A percentile compares a stretch with the other conserved stretches of the same genome.
Conservation (phyloP, 2,888 invertebrate genomes). For the Argyresthia albistria region DNA sequence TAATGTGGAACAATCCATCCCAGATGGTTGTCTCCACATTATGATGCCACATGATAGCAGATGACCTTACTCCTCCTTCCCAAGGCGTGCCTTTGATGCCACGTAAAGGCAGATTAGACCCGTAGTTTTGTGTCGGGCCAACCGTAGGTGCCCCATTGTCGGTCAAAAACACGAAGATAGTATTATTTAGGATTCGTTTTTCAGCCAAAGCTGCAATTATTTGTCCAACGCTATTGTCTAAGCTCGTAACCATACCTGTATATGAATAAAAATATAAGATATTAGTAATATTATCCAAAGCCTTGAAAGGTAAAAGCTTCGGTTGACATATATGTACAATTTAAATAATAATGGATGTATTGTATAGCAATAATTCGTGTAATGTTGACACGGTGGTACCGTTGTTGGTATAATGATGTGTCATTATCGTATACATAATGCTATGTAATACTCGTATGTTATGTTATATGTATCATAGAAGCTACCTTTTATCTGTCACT, state of each 20-base stretch:
- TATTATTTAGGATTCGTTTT: slow-evolving; percentile 79
- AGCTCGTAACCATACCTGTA: slow-evolving; percentile 73
- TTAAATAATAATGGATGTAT: too few relatives aligned
- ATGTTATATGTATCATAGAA: too few relatives aligned
- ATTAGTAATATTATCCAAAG: too few relatives aligned
- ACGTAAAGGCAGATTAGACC: slow-evolving; percentile 80
- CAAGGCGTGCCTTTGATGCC: slow-evolving; percentile 84
- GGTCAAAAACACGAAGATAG: slow-evolving; percentile 84
- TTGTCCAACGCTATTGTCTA: slow-evolving; percentile 85
- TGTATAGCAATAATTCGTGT: too few relatives aligned
- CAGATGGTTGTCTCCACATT: slow-evolving; percentile 65
- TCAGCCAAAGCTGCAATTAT: slow-evolving; percentile 77
- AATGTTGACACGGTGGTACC: too few relatives aligned
- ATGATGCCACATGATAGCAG: slow-evolving; percentile 75
- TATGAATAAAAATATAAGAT: slow-evolving; percentile 11
- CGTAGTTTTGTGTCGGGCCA: slow-evolving; percentile 76
- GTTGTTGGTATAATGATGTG: too few relatives aligned
- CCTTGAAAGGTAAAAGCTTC: not conserved
- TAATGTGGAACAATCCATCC: slow-evolving; percentile 76
- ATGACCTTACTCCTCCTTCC: slow-evolving; percentile 85
- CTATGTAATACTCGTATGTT: too few relatives aligned
- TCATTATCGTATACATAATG: too few relatives aligned
- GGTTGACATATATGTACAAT: too few relatives aligned
- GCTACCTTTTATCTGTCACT: too few relatives aligned
- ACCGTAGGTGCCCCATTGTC: slow-evolving; percentile 86